These are phyloP conservation scores for Arbacia lixula DNA, from an alignment of 53 echinoderm and acorn worm species.

Conservation along the genomic window DNA sequence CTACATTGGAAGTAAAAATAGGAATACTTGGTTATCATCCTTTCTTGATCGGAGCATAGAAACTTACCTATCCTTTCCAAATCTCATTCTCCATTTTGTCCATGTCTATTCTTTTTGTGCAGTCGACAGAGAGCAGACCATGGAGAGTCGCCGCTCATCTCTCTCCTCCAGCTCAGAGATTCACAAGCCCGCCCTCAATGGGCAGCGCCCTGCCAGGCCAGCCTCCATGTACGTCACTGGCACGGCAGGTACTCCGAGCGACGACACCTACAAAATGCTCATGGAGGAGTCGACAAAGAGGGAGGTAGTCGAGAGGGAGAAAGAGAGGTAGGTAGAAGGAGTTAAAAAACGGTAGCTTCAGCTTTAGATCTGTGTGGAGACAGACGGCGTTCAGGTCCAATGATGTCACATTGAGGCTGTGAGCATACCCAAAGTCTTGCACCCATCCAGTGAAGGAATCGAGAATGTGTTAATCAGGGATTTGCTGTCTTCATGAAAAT, in stretches of 20 bases:
- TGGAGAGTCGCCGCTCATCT: constrained; percentile 34
- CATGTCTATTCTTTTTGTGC: background rate
- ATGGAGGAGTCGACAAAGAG: constrained; percentile 35
- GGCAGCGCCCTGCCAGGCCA: constrained; percentile 22
- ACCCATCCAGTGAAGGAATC: too few relatives aligned
- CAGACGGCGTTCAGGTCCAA: too few relatives aligned
- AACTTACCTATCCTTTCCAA: background rate
- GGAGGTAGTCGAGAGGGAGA: constrained; percentile 31
- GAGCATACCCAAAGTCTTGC: too few relatives aligned
- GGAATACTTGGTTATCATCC: too few relatives aligned
- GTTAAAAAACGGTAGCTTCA: too few relatives aligned
- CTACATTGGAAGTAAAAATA: too few relatives aligned
- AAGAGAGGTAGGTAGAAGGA: constrained; percentile 25
- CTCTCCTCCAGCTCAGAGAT: constrained; percentile 20
- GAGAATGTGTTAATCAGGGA: too few relatives aligned
- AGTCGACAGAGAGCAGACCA: constrained; percentile 29
- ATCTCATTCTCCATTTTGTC: background rate
- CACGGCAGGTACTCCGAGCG: background rate
- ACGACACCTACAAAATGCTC: constrained; percentile 27
- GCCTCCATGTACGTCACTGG: constrained; percentile 39
- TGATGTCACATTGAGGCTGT: too few relatives aligned
- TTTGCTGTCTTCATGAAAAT: too few relatives aligned
- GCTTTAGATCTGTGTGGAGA: too few relatives aligned
- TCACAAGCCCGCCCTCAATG: background rate
- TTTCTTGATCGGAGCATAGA: too few relatives aligned